A percentile compares a stretch with the other conserved stretches of the same genome.
These are phyloP conservation scores for Spilogale gracilis DNA, from an alignment of 2,113 vertebrate genomes.

Conservation along the genomic window DNA sequence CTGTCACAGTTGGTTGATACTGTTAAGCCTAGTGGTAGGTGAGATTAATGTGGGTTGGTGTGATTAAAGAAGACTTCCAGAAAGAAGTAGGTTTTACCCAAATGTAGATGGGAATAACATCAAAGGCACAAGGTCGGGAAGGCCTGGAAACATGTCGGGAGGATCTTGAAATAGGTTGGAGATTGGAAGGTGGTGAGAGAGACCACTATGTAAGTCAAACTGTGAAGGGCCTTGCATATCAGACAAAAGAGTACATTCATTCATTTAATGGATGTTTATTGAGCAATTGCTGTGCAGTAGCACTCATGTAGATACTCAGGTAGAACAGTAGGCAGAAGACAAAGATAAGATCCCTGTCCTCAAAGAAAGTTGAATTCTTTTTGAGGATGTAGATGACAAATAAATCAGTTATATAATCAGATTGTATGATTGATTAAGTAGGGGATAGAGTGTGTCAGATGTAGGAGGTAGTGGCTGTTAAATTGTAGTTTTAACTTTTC, in stretches of 20 bases:
- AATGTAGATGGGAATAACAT: not conserved
- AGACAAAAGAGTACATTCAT: not conserved
- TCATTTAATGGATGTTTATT: not conserved
- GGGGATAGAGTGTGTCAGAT: not conserved
- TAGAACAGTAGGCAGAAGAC: not conserved
- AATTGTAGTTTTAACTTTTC: not conserved
- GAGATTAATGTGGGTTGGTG: not conserved
- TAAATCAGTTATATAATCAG: not conserved
- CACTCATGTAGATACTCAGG: not conserved
- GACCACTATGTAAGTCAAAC: not conserved
- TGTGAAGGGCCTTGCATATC: not conserved
- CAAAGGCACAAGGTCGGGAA: not conserved
- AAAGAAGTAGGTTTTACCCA: constrained; percentile 5
- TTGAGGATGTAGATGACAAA: not conserved
- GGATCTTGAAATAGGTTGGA: not conserved
- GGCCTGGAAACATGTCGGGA: not conserved
- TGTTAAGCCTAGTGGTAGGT: not conserved
- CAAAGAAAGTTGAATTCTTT: constrained; percentile 24
- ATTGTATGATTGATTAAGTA: not conserved
- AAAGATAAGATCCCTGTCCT: not conserved
- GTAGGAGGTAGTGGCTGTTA: not conserved
- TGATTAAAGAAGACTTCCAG: not conserved
- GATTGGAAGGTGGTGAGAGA: not conserved
- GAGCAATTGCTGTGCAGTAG: not conserved
- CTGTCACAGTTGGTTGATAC: not conserved